Percentiles rank a stretch among this genome's conserved stretches.
Evolutionary conservation across 2,113 vertebrate species (phyloP).

Genomic region (Chlorodrepanis virens): DNA sequence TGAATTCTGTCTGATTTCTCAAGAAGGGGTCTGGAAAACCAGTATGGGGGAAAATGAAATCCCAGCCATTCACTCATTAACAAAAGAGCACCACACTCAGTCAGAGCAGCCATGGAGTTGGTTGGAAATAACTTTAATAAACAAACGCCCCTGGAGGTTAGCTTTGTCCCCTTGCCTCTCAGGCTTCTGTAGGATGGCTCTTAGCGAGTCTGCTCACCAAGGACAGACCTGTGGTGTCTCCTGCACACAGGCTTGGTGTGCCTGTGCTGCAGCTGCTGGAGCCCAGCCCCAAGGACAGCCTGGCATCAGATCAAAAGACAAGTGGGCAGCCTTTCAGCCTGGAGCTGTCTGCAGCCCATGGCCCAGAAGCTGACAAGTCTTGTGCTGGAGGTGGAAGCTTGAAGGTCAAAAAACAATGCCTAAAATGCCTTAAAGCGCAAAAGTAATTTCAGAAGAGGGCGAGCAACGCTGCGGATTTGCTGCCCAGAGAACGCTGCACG

Average conservation of each 20-base stretch:
- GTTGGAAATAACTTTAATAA: background rate
- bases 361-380: background rate
- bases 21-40: background rate
- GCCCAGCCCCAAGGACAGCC: background rate
- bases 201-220: background rate
- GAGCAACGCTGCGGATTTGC: fast-evolving
- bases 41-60: background rate
- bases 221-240: fast-evolving
- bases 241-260: background rate
- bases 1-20: background rate
- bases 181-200: fast-evolving
- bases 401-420: background rate
- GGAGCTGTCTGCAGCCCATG: background rate
- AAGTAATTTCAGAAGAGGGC: background rate
- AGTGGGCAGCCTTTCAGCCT: background rate
- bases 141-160: background rate
- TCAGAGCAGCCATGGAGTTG: background rate
- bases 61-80: background rate
- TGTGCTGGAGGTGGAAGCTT: background rate
- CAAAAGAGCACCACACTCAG: background rate
- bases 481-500: background rate
- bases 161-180: background rate
- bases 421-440: background rate
- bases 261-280: background rate
- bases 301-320: background rate